These are phyloP conservation scores for Napeogenes inachia DNA, from an alignment of 2,888 invertebrate species.

Conservation along the genomic window DNA sequence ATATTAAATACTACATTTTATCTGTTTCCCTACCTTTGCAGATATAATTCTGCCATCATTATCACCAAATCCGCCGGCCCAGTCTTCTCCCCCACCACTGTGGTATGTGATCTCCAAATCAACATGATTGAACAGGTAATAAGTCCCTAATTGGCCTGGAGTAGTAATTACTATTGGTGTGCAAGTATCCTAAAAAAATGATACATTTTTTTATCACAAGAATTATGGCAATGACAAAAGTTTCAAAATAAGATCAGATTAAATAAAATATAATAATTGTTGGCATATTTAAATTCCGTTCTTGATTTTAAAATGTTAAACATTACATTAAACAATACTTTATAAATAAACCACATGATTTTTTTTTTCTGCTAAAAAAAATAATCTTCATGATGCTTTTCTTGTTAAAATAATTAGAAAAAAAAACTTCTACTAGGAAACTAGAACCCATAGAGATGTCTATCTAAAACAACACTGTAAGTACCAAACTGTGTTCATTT, in stretches of 20 bases:
- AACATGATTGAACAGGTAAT: slow-evolving; percentile 98
- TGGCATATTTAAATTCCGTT: too few species aligned
- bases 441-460: too few species aligned
- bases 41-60: slow-evolving; percentile 93
- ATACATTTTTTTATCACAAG: neutral
- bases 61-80: slow-evolving; percentile 86
- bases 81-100: slow-evolving; percentile 90
- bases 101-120: slow-evolving; percentile 96
- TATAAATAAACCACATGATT: too few species aligned
- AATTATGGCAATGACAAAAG: neutral
- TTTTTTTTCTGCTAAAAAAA: too few species aligned
- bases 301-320: too few species aligned
- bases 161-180: slow-evolving; percentile 74
- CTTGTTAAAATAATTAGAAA: slow-evolving; percentile 6
- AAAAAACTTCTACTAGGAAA: neutral
- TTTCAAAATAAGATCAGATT: neutral
- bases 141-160: slow-evolving; percentile 82
- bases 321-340: too few species aligned
- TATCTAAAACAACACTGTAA: neutral
- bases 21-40: slow-evolving; percentile 76
- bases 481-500: neutral
- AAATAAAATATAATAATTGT: too few species aligned
- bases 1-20: neutral
- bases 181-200: slow-evolving; percentile 68
- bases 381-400: too few species aligned